phyloP scores from a whole-genome alignment of 2,888 invertebrate genomes.

The Bombyx huttoni region DNA sequence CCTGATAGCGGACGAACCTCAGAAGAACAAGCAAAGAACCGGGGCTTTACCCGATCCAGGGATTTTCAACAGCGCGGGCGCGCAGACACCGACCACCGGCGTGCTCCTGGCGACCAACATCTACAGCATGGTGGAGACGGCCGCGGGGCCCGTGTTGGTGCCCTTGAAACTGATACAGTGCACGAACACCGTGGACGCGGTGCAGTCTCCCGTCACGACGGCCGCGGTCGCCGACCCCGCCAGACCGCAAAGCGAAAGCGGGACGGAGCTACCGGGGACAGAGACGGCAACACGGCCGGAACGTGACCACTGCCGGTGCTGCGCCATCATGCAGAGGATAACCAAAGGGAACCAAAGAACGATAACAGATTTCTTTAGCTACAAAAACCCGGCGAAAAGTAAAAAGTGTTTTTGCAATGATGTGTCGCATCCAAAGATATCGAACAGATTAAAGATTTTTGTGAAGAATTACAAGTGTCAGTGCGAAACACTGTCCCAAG shows the following conservation, averaged over 20 bases:
- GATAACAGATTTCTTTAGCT: conserved; percentile 44
- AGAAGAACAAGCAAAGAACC: conserved; percentile 11
- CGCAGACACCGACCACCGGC: conserved; percentile 6
- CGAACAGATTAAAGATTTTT: conserved; percentile 39
- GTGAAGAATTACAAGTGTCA: conserved; percentile 26
- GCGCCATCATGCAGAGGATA: conserved; percentile 32
- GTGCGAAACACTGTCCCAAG: conserved; percentile 17
- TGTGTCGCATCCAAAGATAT: conserved; percentile 28
- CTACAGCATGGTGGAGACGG: conserved; percentile 30
- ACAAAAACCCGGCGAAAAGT: conserved; percentile 8
- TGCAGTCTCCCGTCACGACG: conserved; percentile 16
- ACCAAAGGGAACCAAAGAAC: conserved; percentile 27
- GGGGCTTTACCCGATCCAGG: background rate
- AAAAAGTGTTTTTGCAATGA: conserved; percentile 31
- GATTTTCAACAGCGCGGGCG: conserved; percentile 14
- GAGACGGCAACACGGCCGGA: background rate
- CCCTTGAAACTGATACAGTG: conserved; percentile 17
- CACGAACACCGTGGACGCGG: conserved; percentile 19
- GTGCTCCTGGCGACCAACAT: conserved; percentile 10
- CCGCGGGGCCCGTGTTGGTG: conserved; percentile 24
- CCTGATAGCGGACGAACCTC: conserved; percentile 17
- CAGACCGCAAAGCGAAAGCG: background rate
- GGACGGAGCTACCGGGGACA: background rate
- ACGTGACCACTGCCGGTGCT: conserved; percentile 41
- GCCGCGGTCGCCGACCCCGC: conserved; percentile 5